phyloP scores from a whole-genome alignment of 2,888 invertebrate species.

The Ephialtes manifestator region DNA sequence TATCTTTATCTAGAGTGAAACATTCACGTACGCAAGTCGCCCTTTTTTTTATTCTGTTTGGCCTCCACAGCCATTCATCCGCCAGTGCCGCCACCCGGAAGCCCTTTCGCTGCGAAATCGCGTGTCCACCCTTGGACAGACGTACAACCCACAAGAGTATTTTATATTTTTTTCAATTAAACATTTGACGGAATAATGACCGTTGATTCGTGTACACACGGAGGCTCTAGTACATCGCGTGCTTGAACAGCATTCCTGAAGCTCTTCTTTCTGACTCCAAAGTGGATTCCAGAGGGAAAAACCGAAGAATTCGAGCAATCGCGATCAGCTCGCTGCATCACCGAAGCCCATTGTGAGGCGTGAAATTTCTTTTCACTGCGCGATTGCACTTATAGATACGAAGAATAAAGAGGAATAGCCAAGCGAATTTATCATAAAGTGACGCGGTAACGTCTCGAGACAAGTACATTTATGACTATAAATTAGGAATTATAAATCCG shows the following conservation, averaged over 20 bases:
- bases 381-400: not conserved
- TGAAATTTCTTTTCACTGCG: conserved; percentile 16
- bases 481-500: no score
- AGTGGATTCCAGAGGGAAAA: not conserved
- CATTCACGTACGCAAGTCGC: conserved; percentile 41
- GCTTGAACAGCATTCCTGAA: conserved; percentile 5
- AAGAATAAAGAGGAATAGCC: not conserved
- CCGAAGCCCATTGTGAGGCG: not conserved
- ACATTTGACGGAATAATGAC: conserved; percentile 34
- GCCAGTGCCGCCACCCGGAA: conserved; percentile 34
- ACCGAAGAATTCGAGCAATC: not conserved
- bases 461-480: no score
- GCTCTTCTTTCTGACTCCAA: conserved; percentile 9
- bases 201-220: conserved; percentile 19
- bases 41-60: conserved; percentile 12
- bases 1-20: conserved; percentile 46
- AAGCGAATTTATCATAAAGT: not conserved
- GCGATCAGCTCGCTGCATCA: not conserved
- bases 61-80: not conserved
- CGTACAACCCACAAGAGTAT: conserved; percentile 25
- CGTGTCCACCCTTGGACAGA: conserved; percentile 29
- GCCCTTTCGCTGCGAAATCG: conserved; percentile 53
- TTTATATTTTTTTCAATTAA: conserved; percentile 45
- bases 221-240: conserved; percentile 31
- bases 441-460: no score